phyloP scores from a whole-genome alignment of 64 coral and sea anemone species.

The Anthopleura sola region DNA sequence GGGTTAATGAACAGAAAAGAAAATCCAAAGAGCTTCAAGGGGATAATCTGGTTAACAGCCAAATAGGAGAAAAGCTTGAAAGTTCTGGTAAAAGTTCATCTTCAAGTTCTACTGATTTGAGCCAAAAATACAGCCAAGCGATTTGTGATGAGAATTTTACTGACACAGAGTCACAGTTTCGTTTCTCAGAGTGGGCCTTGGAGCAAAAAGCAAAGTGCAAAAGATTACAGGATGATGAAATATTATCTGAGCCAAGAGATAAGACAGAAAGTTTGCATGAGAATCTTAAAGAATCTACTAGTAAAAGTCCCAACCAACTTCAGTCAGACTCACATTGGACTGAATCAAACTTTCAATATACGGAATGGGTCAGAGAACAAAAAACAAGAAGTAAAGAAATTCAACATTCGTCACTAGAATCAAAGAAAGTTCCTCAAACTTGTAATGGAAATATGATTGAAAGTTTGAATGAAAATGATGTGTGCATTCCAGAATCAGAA shows the following conservation, averaged over 20 bases:
- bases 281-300: background rate
- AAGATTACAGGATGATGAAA: background rate
- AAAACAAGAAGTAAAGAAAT: conserved; percentile 8
- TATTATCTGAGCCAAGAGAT: background rate
- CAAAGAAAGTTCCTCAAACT: background rate
- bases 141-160: background rate
- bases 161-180: conserved; percentile 21
- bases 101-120: background rate
- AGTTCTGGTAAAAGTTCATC: background rate
- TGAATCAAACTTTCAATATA: conserved; percentile 23
- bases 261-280: background rate
- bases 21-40: conserved; percentile 42
- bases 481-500: conserved; percentile 1
- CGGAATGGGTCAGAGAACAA: conserved; percentile 18
- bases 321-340: background rate
- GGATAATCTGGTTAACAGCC: background rate
- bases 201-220: conserved; percentile 28
- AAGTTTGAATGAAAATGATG: background rate
- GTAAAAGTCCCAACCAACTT: background rate
- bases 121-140: background rate
- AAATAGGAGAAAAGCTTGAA: background rate
- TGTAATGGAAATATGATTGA: background rate
- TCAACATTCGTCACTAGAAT: background rate
- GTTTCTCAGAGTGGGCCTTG: conserved; percentile 14
- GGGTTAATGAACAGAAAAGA: conserved; percentile 31